Percentiles rank a stretch among this genome's conserved stretches.
These are phyloP conservation scores for Hyles lineata DNA, from an alignment of 2,888 invertebrate species.

Conservation along the genomic window DNA sequence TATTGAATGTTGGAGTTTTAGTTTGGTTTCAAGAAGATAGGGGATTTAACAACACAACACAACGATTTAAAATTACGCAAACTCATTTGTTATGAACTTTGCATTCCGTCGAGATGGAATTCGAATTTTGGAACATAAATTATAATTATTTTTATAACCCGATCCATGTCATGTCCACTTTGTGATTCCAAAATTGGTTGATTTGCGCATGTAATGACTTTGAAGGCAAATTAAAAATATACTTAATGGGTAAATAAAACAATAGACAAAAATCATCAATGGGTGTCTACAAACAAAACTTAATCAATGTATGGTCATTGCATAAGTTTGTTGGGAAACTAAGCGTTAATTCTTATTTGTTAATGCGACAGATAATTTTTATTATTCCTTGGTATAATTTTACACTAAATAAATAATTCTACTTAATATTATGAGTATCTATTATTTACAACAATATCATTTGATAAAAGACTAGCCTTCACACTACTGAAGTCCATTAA, in stretches of 20 bases:
- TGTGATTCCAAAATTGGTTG: background rate
- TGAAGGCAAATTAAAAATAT: background rate
- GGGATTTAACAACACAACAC: no score
- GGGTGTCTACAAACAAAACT: background rate
- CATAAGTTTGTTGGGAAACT: conserved; percentile 17
- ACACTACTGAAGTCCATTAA: conserved; percentile 21
- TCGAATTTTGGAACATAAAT: no score
- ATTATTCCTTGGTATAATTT: conserved; percentile 55
- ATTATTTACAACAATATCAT: conserved; percentile 76
- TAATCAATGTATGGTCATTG: conserved; percentile 5
- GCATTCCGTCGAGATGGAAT: no score
- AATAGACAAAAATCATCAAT: background rate
- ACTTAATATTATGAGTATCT: conserved; percentile 79
- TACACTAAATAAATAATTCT: conserved; percentile 76
- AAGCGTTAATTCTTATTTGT: conserved; percentile 38
- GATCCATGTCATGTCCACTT: no score
- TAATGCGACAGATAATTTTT: conserved; percentile 65
- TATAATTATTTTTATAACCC: no score
- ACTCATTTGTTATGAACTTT: no score
- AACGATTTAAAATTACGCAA: no score
- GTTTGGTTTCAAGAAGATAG: no score
- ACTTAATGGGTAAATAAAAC: background rate
- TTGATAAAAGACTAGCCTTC: conserved; percentile 78
- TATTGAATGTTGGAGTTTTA: no score
- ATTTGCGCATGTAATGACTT: background rate